Conservation (phyloP, 1,140 invertebrate genomes). For the Drosophila burlai region DNA sequence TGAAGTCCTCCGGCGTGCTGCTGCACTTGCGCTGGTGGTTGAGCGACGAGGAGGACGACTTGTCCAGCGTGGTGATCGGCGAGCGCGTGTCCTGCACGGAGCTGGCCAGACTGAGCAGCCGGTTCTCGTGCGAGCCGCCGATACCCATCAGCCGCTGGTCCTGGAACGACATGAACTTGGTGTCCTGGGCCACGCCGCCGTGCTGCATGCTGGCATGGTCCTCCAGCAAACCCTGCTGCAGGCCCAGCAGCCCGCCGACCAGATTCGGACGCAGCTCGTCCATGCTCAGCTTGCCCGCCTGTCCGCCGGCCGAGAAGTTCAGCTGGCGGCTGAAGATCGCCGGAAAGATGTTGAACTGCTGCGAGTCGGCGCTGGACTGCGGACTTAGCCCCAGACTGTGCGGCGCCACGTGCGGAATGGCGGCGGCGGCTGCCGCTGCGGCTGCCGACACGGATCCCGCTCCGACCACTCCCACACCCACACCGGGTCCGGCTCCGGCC, state of each 20-base stretch:
- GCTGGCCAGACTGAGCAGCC: slow-evolving; percentile 81
- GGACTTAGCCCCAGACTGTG: slow-evolving; percentile 87
- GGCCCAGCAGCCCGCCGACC: slow-evolving; percentile 90
- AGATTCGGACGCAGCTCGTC: slow-evolving; percentile 93
- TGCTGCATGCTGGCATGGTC: slow-evolving; percentile 88
- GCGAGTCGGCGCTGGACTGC: slow-evolving; percentile 87
- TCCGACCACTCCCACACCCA: slow-evolving; percentile 81
- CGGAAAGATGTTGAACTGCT: slow-evolving; percentile 95
- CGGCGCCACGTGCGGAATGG: slow-evolving; percentile 76
- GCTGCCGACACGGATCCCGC: slow-evolving; percentile 77
- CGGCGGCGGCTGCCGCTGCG: slow-evolving; percentile 58
- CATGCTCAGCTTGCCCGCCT: slow-evolving; percentile 87
- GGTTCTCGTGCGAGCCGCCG: slow-evolving; percentile 84
- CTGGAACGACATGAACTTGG: slow-evolving; percentile 86
- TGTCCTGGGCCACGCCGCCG: slow-evolving; percentile 76
- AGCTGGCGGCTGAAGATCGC: slow-evolving; percentile 94
- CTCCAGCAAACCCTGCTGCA: slow-evolving; percentile 90
- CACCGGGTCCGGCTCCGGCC: slow-evolving; percentile 84
- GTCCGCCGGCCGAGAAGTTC: slow-evolving; percentile 91
- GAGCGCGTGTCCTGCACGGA: slow-evolving; percentile 85
- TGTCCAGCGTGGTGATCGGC: slow-evolving; percentile 84
- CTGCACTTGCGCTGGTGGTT: slow-evolving; percentile 90
- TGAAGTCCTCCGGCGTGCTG: slow-evolving; percentile 93
- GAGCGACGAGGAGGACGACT: slow-evolving; percentile 85
- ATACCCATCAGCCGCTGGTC: slow-evolving; percentile 86